phyloP scores from a whole-genome alignment of 2,888 invertebrate genomes.

The Chrysomela aeneicollis region DNA sequence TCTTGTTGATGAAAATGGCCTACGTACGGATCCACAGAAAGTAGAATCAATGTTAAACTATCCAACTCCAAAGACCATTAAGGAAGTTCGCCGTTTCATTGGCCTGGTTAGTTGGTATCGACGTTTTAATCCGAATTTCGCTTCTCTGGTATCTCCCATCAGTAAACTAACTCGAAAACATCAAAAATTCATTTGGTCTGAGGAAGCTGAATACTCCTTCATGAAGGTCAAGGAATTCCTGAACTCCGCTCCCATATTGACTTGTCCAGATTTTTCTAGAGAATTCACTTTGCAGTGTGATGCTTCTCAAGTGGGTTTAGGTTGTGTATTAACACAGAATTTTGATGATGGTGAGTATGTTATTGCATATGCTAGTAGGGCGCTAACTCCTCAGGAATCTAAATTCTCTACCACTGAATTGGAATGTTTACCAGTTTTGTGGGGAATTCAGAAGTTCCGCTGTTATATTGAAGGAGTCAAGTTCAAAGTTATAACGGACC shows the following conservation, averaged over 20 bases:
- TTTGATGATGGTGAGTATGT: conserved; percentile 36
- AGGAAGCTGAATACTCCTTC: conserved; percentile 27
- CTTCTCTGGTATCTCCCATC: conserved; percentile 31
- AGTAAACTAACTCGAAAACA: conserved; percentile 33
- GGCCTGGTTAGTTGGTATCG: conserved; percentile 42
- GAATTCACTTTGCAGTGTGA: conserved; percentile 44
- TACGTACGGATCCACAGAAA: conserved; percentile 23
- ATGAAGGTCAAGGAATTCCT: conserved; percentile 10
- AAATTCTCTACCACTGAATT: conserved; percentile 36
- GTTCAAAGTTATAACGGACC: conserved; percentile 42
- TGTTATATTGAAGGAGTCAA: conserved; percentile 38
- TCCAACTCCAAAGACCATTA: conserved; percentile 8
- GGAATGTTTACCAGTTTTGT: conserved; percentile 42
- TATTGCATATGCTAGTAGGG: conserved; percentile 34
- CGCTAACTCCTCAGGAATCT: conserved; percentile 31
- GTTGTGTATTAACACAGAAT: conserved; percentile 24
- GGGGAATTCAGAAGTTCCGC: conserved; percentile 40
- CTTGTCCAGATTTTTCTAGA: conserved; percentile 35
- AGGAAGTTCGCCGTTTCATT: conserved; percentile 18
- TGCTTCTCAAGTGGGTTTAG: conserved; percentile 31
- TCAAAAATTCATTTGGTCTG: conserved; percentile 29
- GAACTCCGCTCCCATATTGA: conserved; percentile 30
- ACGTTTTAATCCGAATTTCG: conserved; percentile 39
- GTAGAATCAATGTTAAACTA: conserved; percentile 16
- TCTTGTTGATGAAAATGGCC: conserved; percentile 29